Evolutionary conservation across 2,797 vertebrate genomes (phyloP).

Genomic region (Cyclura pinguis): DNA sequence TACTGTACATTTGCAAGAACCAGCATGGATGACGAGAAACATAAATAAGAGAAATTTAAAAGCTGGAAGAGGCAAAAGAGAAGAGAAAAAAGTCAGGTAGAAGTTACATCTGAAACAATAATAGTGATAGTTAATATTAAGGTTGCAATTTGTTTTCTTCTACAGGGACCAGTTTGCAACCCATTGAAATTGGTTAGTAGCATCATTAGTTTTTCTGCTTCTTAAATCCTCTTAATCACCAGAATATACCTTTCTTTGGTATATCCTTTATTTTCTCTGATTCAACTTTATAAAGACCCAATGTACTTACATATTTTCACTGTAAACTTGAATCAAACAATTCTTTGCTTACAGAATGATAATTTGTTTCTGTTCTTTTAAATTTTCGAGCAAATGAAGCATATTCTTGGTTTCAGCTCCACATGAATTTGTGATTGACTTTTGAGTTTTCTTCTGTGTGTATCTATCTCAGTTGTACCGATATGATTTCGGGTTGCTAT

Average conservation of each 20-base stretch:
- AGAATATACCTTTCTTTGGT: not conserved
- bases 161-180: not conserved
- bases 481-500: not conserved
- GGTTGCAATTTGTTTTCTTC: not conserved
- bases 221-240: constrained; percentile 26
- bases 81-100: not conserved
- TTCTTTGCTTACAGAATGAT: not conserved
- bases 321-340: constrained; percentile 36
- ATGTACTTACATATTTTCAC: not conserved
- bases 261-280: not conserved
- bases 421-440: not conserved
- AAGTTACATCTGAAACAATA: constrained; percentile 4
- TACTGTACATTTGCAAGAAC: constrained; percentile 10
- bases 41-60: constrained; percentile 1
- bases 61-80: not conserved
- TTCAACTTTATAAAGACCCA: not conserved
- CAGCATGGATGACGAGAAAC: not conserved
- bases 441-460: constrained; percentile 5
- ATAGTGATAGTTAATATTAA: not conserved
- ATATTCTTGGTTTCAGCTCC: not conserved
- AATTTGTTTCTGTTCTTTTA: constrained; percentile 8
- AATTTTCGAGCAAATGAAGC: not conserved
- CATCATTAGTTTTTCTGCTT: constrained; percentile 3
- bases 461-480: not conserved
- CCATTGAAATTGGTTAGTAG: constrained; percentile 11